Evolutionary conservation across 1,140 invertebrate genomes (phyloP), one percentile per base, ranked within the genome.

Genomic region (Calliphora vicina): DNA sequence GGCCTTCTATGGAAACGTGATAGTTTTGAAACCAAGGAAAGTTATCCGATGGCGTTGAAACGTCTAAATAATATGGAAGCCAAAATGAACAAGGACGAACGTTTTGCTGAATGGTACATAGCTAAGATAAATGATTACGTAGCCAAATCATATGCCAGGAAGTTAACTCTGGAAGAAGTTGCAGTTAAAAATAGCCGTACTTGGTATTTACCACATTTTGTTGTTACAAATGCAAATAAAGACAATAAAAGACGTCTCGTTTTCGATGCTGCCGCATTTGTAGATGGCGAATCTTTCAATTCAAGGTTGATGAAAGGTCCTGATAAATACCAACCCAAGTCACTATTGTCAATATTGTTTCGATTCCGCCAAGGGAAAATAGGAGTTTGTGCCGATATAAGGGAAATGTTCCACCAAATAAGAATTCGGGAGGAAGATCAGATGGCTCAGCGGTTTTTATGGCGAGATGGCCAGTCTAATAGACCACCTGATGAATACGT

Each of bases 361-460:
- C 74, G 85, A 2, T 91, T 90, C 73, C 82, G 88, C 82, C 57
- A 61, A n/a, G 82, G 87, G 45, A 20, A 23, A n/a, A 81, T 88
- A 25, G 85, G 85, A 43, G 42, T 90, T n/a, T 85, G 82, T 23
- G 83, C 85, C 10, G 89, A 90, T 80, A 86, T 89, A 42, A 80
- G 27, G 1, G 85, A 85, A 61, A 87, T 87, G 85, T 89, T 86
- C 74, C 82, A 87, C 13, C 85, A 85, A 50, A 84, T 87, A 15
- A 29, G n/a, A 15, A 84, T 88, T 15, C 43, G 84, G 71, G 6
- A 76, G 12, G 82, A 86, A 50, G 84, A 87, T 67, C 50, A 57
- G 71, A 0, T 26, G 86, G 61, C 82, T 67, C 81, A 85, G 81
- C 25, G 86, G 83, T 81, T 82, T 57, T 57, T 80, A 82, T 87